A percentile compares a stretch with the other conserved stretches of the same genome.
Conservation (phyloP, 1,140 invertebrate species). For the Ruditapes philippinarum region DNA sequence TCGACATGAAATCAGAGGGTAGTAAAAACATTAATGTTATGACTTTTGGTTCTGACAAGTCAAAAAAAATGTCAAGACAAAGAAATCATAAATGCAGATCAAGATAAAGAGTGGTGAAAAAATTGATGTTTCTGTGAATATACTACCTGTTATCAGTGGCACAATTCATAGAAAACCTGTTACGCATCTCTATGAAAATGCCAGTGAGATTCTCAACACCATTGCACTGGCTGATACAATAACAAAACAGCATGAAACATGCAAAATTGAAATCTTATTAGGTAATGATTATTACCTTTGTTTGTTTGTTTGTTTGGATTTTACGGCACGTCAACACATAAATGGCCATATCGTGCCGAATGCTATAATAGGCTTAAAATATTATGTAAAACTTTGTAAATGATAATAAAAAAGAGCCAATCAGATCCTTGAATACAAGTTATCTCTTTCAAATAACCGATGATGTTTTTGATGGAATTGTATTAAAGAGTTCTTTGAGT, state of each 20-base stretch:
- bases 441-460: too few relatives aligned
- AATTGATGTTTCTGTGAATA: neutral
- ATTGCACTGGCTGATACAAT: neutral
- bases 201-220: neutral
- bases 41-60: neutral
- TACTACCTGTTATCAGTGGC: neutral
- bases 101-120: neutral
- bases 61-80: neutral
- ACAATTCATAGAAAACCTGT: neutral
- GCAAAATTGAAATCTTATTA: neutral
- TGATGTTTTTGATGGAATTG: too few relatives aligned
- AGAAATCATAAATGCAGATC: neutral
- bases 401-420: too few relatives aligned
- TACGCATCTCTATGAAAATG: too few relatives aligned
- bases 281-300: conserved; percentile 42
- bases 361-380: too few relatives aligned
- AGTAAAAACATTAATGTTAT: neutral
- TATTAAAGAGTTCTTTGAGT: too few relatives aligned
- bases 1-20: too few relatives aligned
- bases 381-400: too few relatives aligned
- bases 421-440: too few relatives aligned
- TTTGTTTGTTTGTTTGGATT: too few relatives aligned
- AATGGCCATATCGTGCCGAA: too few relatives aligned
- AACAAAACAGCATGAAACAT: neutral
- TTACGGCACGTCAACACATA: too few relatives aligned